Percentiles rank a stretch among this genome's conserved stretches.
phyloP scores from a whole-genome alignment of 2,888 invertebrate genomes.

The Xylocampa areola region DNA sequence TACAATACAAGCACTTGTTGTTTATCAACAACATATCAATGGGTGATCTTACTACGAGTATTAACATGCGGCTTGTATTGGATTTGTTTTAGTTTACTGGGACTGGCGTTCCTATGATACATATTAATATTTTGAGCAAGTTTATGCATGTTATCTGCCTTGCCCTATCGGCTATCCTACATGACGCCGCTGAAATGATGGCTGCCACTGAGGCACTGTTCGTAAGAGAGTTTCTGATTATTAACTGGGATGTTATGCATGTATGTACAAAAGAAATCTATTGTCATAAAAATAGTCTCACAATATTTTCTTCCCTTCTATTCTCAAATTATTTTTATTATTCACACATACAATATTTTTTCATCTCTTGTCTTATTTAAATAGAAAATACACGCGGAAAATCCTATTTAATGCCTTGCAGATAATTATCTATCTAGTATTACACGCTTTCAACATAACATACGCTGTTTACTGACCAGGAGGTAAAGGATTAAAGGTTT shows the following conservation, averaged over 20 bases:
- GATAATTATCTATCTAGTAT: slow-evolving; percentile 33
- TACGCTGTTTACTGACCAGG: slow-evolving; percentile 2
- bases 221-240: too few species aligned
- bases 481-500: slow-evolving; percentile 37
- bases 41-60: slow-evolving; percentile 16
- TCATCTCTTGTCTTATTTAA: slow-evolving; percentile 5
- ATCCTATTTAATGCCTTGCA: slow-evolving; percentile 17
- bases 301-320: too few species aligned
- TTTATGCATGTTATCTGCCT: too few species aligned
- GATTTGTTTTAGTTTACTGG: neutral
- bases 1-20: slow-evolving; percentile 5
- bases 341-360: neutral
- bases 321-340: neutral
- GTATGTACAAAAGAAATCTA: too few species aligned
- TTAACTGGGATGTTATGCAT: too few species aligned
- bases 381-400: slow-evolving; percentile 27
- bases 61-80: neutral
- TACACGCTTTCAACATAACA: slow-evolving; percentile 30
- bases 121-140: too few species aligned
- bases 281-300: too few species aligned
- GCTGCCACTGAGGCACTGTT: too few species aligned
- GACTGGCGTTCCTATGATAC: too few species aligned
- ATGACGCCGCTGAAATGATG: too few species aligned
- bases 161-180: too few species aligned
- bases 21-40: slow-evolving; percentile 16